Percentiles rank a stretch among this genome's conserved stretches.
phyloP scores from a whole-genome alignment of 2,113 vertebrate species.

The Hippocampus zosterae region DNA sequence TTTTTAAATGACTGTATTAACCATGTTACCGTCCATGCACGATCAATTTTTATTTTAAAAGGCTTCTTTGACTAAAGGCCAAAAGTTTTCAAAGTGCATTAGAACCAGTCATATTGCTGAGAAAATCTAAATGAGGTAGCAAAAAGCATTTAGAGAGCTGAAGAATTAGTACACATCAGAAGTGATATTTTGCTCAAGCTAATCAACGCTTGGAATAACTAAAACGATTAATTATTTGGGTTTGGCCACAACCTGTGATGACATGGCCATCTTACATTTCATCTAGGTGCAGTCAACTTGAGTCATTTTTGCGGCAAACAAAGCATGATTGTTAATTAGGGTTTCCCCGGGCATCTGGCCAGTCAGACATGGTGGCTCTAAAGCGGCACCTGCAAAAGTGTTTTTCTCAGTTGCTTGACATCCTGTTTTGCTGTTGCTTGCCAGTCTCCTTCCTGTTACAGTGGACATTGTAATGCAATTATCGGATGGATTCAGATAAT shows the following conservation, averaged over 20 bases:
- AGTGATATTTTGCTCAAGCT: conserved; percentile 13
- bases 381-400: conserved; percentile 59
- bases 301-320: conserved; percentile 30
- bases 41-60: conserved; percentile 54
- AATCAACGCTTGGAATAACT: not conserved
- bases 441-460: conserved; percentile 63
- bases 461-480: conserved; percentile 17
- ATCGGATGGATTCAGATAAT: conserved; percentile 25
- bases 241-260: conserved; percentile 4
- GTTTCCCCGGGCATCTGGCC: conserved; percentile 47
- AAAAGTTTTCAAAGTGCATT: conserved; percentile 36
- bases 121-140: conserved; percentile 24
- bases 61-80: conserved; percentile 28
- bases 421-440: conserved; percentile 67
- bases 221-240: not conserved
- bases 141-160: conserved; percentile 14
- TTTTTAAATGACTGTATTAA: conserved; percentile 14
- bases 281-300: conserved; percentile 29
- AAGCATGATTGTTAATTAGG: conserved; percentile 54
- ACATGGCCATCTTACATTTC: conserved; percentile 31
- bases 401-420: conserved; percentile 51
- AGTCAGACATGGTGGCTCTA: conserved; percentile 50
- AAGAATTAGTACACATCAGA: conserved; percentile 5
- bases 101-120: conserved; percentile 17
- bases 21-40: conserved; percentile 43